These are phyloP conservation scores for Phlogophora meticulosa DNA, from an alignment of 2,888 invertebrate genomes.

Conservation along the genomic window DNA sequence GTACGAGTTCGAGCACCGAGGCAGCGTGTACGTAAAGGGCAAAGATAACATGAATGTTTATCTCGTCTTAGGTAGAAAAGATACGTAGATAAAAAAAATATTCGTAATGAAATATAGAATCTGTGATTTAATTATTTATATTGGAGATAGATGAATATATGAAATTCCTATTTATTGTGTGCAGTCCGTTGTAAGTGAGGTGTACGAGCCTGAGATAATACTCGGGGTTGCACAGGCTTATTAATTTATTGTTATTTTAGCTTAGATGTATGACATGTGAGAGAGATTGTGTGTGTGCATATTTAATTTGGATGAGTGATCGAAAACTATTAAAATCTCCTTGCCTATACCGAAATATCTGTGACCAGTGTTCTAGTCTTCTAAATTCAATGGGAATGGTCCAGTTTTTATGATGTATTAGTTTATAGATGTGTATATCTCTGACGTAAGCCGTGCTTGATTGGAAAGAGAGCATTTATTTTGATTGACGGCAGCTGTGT, in stretches of 20 bases:
- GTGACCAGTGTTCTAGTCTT: conserved; percentile 89
- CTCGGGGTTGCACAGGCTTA: conserved; percentile 81
- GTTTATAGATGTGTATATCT: conserved; percentile 58
- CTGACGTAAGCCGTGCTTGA: conserved; percentile 36
- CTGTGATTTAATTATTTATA: conserved; percentile 88
- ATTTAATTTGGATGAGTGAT: conserved; percentile 68
- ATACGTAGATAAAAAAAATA: conserved; percentile 74
- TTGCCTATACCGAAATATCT: conserved; percentile 85
- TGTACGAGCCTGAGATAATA: conserved; percentile 82
- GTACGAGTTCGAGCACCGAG: conserved; percentile 97
- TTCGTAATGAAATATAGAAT: conserved; percentile 83
- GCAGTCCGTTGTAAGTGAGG: conserved; percentile 71
- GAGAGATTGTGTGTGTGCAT: conserved; percentile 68
- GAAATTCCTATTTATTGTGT: conserved; percentile 77
- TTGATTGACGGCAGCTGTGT: conserved; percentile 67
- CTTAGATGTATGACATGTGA: conserved; percentile 72
- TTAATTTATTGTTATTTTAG: conserved; percentile 80
- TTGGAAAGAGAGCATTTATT: conserved; percentile 50
- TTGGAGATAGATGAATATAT: conserved; percentile 71
- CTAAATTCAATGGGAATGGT: conserved; percentile 75
- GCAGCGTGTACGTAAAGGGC: conserved; percentile 98
- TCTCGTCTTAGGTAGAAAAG: conserved; percentile 92
- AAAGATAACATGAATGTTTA: conserved; percentile 98
- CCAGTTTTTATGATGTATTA: conserved; percentile 71
- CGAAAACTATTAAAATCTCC: conserved; percentile 77